A percentile compares a stretch with the other conserved stretches of the same genome.
Evolutionary conservation across 2,113 vertebrate genomes (phyloP).

Genomic region (Murina feae): DNA sequence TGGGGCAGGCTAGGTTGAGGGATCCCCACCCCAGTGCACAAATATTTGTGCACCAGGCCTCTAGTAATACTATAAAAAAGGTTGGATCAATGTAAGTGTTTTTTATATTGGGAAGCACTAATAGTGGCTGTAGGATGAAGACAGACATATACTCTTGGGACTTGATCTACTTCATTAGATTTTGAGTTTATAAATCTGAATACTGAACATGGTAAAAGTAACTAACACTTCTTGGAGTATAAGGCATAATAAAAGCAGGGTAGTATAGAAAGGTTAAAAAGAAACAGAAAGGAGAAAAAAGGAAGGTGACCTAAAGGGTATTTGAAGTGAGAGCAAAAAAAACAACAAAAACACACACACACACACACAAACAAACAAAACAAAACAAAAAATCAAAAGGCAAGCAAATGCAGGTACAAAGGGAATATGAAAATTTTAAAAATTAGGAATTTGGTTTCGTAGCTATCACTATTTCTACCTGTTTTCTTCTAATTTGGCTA

Average conservation of each 20-base stretch:
- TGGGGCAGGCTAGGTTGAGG: too few species aligned
- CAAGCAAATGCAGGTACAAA: neutral
- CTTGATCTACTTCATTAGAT: neutral
- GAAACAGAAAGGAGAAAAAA: neutral
- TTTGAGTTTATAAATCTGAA: neutral
- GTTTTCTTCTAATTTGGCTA: neutral
- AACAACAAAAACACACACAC: neutral
- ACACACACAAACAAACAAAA: too few species aligned
- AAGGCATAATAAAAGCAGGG: neutral
- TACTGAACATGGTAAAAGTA: neutral
- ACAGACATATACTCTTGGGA: neutral
- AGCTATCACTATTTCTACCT: neutral
- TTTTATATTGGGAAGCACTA: neutral
- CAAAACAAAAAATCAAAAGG: neutral
- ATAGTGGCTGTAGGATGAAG: neutral
- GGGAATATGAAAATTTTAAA: neutral
- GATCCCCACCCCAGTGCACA: too few species aligned
- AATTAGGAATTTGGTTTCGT: constrained; percentile 20
- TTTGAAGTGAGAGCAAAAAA: neutral
- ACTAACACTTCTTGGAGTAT: neutral
- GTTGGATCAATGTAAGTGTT: neutral
- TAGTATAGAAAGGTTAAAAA: neutral
- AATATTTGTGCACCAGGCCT: too few species aligned
- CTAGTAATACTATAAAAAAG: neutral
- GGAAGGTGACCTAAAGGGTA: neutral